Base-by-base conservation (phyloP, 1,140 invertebrate species). In the Diploscapter pachys region DNA sequence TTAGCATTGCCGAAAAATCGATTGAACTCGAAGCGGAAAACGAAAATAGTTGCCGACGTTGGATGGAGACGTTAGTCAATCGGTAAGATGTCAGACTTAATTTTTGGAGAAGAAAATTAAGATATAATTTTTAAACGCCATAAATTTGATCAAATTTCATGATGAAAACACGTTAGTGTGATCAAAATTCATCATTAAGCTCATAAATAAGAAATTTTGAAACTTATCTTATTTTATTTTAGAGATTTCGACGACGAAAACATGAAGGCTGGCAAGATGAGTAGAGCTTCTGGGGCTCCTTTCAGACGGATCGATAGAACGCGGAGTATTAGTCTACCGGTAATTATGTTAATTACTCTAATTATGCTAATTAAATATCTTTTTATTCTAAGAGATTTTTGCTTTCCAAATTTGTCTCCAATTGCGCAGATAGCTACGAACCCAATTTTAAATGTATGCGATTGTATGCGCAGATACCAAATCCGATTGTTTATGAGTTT, bases 21-120 rank as follows among this genome's bases (percentile, higher is more conserved):
- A 79, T 81, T 64, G 78, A 83, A 56, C 68, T 83, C 8, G 82
- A 83, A 51, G 81, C 79, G 13, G 81, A 83, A n/a, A 83, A 83
- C 65, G 71, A 76, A 13, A 63, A 64, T 5, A 72, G 76, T 49
- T 82, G 83, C 55, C 66, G 80, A 31, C 78, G 77, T 64, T 83
- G 82, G 82, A 57, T 85, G 49, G 62, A 81, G 8, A 81, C 79
- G 13, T 68, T 85, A 11, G 73, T 78, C 51, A 75, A 79, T 71
- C 76, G 81, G 64, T 72, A 68, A 62, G 64, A 55, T 0, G 67
- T 62, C 13, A 63, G 65, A 49, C 48, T 9, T 48, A 11, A 11
- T 48, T 11, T 65, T 11, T 13, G 9, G 9, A 65, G 48, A 13
- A 49, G 2, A 65, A 11, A 11, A 9, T 9, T 11, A 11, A 65